A percentile compares a stretch with the other conserved stretches of the same genome.
Evolutionary conservation across 2,113 vertebrate species (phyloP).

Genomic region (Mobula birostris): DNA sequence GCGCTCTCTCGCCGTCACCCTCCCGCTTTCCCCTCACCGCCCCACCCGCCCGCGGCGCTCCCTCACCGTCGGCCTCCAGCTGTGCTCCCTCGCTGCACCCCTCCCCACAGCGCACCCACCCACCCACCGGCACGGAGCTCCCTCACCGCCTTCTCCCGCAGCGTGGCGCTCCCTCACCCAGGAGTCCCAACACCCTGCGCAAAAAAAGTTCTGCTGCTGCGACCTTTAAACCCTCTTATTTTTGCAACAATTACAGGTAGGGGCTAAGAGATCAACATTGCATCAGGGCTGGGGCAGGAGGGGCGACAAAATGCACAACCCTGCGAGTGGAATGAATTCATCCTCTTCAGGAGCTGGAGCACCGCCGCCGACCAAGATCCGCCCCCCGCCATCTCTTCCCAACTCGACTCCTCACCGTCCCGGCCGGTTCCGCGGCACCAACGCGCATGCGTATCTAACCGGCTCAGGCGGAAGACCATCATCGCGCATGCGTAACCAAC

Average conservation of each 20-base stretch:
- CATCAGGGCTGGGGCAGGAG: too few relatives aligned
- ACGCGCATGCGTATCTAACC: not conserved
- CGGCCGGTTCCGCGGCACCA: not conserved
- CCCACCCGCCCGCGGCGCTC: too few relatives aligned
- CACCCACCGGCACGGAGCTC: not conserved
- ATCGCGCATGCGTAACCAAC: too few relatives aligned
- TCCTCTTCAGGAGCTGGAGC: conserved; percentile 22
- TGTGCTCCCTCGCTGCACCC: not conserved
- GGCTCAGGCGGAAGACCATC: too few relatives aligned
- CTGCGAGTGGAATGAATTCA: conserved; percentile 39
- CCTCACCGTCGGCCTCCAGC: not conserved
- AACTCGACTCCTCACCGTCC: not conserved
- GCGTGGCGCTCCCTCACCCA: not conserved
- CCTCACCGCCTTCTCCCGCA: not conserved
- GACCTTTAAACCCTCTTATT: too few relatives aligned
- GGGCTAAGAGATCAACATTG: too few relatives aligned
- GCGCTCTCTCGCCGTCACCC: not conserved
- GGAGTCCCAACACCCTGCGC: too few relatives aligned
- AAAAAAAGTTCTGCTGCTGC: too few relatives aligned
- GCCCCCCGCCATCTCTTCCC: conserved; percentile 31
- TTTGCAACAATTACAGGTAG: too few relatives aligned
- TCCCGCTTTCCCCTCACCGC: not conserved
- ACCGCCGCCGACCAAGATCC: not conserved
- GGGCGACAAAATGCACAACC: not conserved
- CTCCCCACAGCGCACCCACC: not conserved